phyloP scores from a whole-genome alignment of 2,888 invertebrate genomes.

The Ochlodes sylvanus region DNA sequence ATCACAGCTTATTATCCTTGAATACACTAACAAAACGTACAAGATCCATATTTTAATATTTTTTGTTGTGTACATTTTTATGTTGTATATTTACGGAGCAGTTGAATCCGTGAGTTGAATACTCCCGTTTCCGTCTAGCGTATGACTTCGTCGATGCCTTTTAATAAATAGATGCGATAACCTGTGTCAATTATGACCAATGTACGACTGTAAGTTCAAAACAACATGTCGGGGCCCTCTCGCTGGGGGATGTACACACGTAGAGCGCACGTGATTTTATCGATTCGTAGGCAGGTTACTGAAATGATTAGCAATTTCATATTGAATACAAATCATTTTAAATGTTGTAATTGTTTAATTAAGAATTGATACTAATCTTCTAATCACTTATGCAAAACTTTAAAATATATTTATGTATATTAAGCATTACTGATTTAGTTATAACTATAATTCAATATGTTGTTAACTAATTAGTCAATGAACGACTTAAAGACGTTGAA shows the following conservation, averaged over 20 bases:
- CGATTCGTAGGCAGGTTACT: neutral
- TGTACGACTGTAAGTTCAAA: conserved; percentile 76
- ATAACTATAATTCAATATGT: too few species aligned
- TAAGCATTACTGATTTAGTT: too few species aligned
- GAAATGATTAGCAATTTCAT: neutral
- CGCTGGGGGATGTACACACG: conserved; percentile 44
- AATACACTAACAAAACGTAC: conserved; percentile 56
- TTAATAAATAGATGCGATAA: conserved; percentile 78
- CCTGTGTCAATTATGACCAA: conserved; percentile 76
- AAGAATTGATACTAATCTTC: neutral
- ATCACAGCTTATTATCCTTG: conserved; percentile 54
- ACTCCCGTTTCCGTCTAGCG: conserved; percentile 76
- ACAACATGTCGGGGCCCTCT: conserved; percentile 69
- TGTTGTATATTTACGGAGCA: conserved; percentile 54
- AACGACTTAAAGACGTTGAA: too few species aligned
- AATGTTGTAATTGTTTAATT: conserved; percentile 4
- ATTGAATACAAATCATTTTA: neutral
- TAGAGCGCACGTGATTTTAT: conserved; percentile 15
- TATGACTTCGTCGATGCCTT: conserved; percentile 58
- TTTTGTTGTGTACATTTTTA: conserved; percentile 59
- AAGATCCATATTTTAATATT: conserved; percentile 56
- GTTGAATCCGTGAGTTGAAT: too few species aligned
- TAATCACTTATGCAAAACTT: neutral
- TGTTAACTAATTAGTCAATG: too few species aligned
- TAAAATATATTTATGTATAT: too few species aligned